Conservation (phyloP, 2,888 invertebrate species). For the Trichacis sp. region DNA sequence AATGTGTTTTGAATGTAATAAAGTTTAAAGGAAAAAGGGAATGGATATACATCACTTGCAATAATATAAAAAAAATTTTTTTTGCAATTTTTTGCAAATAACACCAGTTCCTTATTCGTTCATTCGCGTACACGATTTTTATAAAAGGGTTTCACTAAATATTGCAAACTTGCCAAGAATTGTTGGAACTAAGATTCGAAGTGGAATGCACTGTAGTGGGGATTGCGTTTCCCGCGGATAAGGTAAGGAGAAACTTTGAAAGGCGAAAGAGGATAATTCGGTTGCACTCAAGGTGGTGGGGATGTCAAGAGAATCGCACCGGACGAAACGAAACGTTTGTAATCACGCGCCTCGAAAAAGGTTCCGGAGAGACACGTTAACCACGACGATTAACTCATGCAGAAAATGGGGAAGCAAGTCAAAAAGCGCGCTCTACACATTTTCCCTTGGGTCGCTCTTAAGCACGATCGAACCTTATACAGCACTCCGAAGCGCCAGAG, state of each 20-base stretch:
- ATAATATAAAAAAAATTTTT: too few species aligned
- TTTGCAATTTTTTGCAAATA: too few species aligned
- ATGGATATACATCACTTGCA: too few species aligned
- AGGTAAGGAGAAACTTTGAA: background rate
- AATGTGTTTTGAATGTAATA: too few species aligned
- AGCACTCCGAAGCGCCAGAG: background rate
- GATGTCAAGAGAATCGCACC: conserved; percentile 5
- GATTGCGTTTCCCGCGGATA: too few species aligned
- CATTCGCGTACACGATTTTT: too few species aligned
- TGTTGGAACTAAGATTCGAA: too few species aligned
- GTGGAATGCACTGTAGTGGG: too few species aligned
- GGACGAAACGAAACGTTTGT: background rate
- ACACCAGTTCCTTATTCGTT: too few species aligned
- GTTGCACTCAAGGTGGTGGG: conserved; percentile 14
- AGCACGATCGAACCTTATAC: conserved; percentile 2
- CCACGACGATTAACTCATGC: conserved; percentile 5
- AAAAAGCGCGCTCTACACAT: background rate
- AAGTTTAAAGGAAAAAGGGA: too few species aligned
- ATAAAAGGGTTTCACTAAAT: too few species aligned
- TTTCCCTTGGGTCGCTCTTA: conserved; percentile 3
- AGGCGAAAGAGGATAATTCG: conserved; percentile 4
- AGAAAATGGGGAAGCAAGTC: conserved; percentile 7
- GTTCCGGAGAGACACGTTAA: conserved; percentile 3
- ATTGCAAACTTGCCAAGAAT: too few species aligned
- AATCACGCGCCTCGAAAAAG: conserved; percentile 1